A percentile compares a stretch with the other conserved stretches of the same genome.
Evolutionary conservation across 2,797 vertebrate species (phyloP).

Genomic region (Catamblyrhynchus diadema): DNA sequence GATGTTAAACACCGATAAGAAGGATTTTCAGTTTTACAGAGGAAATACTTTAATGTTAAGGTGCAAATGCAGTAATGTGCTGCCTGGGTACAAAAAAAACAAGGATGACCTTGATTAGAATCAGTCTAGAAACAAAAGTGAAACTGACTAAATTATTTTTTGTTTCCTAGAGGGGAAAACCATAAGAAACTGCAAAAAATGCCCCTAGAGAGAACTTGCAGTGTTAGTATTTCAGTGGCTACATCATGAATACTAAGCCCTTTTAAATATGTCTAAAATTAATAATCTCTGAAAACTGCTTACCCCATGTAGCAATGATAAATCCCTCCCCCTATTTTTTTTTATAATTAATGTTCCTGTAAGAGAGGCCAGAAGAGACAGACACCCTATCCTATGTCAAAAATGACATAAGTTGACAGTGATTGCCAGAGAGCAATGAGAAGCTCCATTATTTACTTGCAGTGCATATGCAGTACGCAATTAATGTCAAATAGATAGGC

Average conservation of each 20-base stretch:
- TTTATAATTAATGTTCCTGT: not conserved
- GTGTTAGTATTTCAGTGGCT: not conserved
- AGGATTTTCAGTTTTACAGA: not conserved
- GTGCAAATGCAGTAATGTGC: not conserved
- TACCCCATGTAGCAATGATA: not conserved
- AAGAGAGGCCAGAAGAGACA: not conserved
- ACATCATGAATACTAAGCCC: not conserved
- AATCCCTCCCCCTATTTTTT: not conserved
- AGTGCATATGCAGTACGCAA: not conserved
- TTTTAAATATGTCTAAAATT: not conserved
- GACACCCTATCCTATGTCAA: not conserved
- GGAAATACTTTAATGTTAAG: not conserved
- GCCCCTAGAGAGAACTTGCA: not conserved
- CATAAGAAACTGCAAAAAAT: not conserved
- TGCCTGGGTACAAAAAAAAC: not conserved
- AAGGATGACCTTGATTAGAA: not conserved
- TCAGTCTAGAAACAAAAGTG: constrained; percentile 22
- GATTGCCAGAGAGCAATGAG: not conserved
- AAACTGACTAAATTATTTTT: not conserved
- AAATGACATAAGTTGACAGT: not conserved
- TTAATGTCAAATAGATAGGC: not conserved
- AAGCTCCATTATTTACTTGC: not conserved
- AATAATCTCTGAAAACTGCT: not conserved
- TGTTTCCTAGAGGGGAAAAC: not conserved
- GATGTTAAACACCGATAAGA: not conserved